Evolutionary conservation across 2,888 invertebrate genomes (phyloP).

Genomic region (Mesodorylaimus sp.): DNA sequence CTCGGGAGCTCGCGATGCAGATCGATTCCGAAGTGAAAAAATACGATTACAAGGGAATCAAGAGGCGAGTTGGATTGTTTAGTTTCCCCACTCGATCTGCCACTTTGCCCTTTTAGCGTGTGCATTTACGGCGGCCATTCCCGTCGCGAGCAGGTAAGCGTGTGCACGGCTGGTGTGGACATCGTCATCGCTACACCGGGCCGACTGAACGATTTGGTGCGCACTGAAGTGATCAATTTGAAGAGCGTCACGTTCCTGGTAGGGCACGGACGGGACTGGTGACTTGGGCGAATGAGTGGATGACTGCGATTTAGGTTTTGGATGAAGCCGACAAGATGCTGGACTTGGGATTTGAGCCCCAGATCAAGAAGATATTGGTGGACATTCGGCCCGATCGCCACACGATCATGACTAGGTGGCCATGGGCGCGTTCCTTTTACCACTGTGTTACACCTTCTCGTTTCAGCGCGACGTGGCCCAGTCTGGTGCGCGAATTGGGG

Average conservation of each 20-base stretch:
- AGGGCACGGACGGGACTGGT: no score
- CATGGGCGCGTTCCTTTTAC: not conserved
- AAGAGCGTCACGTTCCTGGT: conserved; percentile 60
- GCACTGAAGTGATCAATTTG: conserved; percentile 48
- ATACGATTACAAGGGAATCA: conserved; percentile 64
- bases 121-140: conserved; percentile 81
- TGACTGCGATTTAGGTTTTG: conserved; percentile 39
- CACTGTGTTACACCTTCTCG: not conserved
- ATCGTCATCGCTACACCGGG: conserved; percentile 90
- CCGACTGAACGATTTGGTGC: conserved; percentile 68
- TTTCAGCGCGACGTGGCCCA: conserved; percentile 74
- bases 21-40: conserved; percentile 76
- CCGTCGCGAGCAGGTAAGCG: conserved; percentile 55
- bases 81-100: not conserved
- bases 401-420: conserved; percentile 75
- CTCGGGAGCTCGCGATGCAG: conserved; percentile 74
- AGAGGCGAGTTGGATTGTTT: conserved; percentile 26
- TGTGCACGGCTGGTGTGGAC: conserved; percentile 59
- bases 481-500: conserved; percentile 63
- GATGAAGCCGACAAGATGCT: conserved; percentile 60
- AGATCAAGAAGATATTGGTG: conserved; percentile 54
- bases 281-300: no score
- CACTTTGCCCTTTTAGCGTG: conserved; percentile 38
- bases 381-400: conserved; percentile 70
- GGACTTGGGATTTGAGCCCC: conserved; percentile 42